Percentiles rank a stretch among this genome's conserved stretches.
Conservation (phyloP, 1,140 invertebrate species). For the Papilio helenus region DNA sequence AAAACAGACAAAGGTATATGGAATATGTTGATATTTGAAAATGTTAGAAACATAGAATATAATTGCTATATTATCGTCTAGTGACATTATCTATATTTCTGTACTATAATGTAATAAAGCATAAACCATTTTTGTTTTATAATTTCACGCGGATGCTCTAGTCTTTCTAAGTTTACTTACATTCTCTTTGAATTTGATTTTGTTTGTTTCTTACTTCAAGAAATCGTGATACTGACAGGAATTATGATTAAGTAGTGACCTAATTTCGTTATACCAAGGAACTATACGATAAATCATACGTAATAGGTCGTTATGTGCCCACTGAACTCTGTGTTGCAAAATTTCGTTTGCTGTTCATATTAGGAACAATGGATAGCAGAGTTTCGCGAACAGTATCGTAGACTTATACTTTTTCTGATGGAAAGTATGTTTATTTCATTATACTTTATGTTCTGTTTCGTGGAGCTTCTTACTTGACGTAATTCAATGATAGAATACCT, state of each 20-base stretch:
- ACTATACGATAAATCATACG: background rate
- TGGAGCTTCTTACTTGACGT: no score
- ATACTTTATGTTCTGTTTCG: background rate
- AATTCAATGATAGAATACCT: no score
- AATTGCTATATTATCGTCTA: no score
- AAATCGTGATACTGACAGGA: background rate
- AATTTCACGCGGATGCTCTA: background rate
- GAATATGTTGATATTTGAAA: no score
- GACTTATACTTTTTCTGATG: background rate
- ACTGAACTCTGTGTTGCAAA: background rate
- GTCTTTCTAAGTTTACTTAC: background rate
- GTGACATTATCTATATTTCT: no score
- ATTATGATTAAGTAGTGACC: conserved; percentile 8
- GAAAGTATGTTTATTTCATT: background rate
- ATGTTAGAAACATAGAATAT: no score
- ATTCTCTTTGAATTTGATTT: background rate
- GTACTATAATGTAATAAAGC: no score
- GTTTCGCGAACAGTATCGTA: background rate
- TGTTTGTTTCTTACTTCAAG: background rate
- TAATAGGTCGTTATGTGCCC: conserved; percentile 1
- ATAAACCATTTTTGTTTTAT: no score
- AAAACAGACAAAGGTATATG: no score
- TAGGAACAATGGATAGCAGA: conserved; percentile 13
- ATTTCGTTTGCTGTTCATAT: conserved; percentile 21
- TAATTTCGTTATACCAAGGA: background rate